Conservation (phyloP, 2,888 invertebrate species). For the Parnassius smintheus region DNA sequence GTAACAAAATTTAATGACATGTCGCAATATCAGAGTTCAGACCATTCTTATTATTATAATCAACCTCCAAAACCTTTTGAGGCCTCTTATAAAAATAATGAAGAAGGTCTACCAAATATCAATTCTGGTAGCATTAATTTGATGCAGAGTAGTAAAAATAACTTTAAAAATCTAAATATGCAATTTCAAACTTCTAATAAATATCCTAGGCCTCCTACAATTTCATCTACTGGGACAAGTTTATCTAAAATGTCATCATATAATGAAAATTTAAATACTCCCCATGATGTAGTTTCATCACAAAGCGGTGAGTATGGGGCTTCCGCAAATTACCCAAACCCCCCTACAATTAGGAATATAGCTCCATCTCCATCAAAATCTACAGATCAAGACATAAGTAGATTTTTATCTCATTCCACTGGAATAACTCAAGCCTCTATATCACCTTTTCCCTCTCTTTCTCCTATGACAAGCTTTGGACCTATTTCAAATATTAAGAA, state of each 20-base stretch:
- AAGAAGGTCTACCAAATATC: constrained; percentile 35
- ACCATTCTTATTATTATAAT: constrained; percentile 58
- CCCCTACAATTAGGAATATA: constrained; percentile 26
- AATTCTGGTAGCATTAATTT: constrained; percentile 25
- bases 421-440: constrained; percentile 55
- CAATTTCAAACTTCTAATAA: constrained; percentile 22
- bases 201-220: constrained; percentile 36
- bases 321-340: constrained; percentile 29
- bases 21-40: constrained; percentile 39
- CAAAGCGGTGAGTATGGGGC: constrained; percentile 19
- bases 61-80: constrained; percentile 54
- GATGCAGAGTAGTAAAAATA: constrained; percentile 28
- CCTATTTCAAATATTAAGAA: not conserved
- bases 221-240: constrained; percentile 26
- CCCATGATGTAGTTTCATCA: constrained; percentile 26
- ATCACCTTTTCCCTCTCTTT: constrained; percentile 48
- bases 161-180: constrained; percentile 6
- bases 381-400: constrained; percentile 23
- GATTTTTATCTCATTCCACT: constrained; percentile 32
- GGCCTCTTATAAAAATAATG: constrained; percentile 30
- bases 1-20: constrained; percentile 40
- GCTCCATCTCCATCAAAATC: constrained; percentile 29
- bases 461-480: not conserved
- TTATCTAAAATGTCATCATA: constrained; percentile 2
- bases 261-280: constrained; percentile 29